phyloP scores from a whole-genome alignment of 2,113 vertebrate genomes.

The Hydrolagus affinis region DNA sequence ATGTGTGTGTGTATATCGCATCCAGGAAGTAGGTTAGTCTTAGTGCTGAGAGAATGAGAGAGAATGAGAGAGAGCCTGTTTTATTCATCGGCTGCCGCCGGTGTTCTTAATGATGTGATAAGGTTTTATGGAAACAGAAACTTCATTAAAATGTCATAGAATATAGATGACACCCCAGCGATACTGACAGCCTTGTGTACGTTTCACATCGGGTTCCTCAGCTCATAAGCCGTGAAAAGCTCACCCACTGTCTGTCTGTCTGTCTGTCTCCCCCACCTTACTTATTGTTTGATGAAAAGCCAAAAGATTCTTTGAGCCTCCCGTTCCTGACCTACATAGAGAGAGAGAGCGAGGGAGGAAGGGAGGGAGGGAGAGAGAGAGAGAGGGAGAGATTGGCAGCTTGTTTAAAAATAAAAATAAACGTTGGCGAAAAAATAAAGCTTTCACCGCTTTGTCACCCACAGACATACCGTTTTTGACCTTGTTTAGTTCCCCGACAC shows the following conservation, averaged over 20 bases:
- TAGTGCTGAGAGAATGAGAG: no score
- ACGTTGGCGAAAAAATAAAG: neutral
- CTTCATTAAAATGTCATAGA: slow-evolving; percentile 32
- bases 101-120: slow-evolving; percentile 31
- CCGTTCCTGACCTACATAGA: neutral
- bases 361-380: no score
- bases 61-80: neutral
- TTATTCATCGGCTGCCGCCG: neutral
- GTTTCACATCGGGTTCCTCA: slow-evolving; percentile 13
- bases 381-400: neutral
- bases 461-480: no score
- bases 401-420: neutral
- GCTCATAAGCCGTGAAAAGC: slow-evolving; percentile 15
- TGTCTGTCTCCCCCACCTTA: neutral
- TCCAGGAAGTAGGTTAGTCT: no score
- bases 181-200: neutral
- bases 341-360: neutral
- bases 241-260: neutral
- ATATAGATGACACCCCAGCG: slow-evolving; percentile 29
- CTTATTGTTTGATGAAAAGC: neutral
- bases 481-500: neutral
- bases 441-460: neutral
- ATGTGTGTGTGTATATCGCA: no score
- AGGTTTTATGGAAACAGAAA: slow-evolving; percentile 14
- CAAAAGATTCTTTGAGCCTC: neutral